Conservation (phyloP, 2,797 vertebrate genomes). For the Trematomus bernacchii region DNA sequence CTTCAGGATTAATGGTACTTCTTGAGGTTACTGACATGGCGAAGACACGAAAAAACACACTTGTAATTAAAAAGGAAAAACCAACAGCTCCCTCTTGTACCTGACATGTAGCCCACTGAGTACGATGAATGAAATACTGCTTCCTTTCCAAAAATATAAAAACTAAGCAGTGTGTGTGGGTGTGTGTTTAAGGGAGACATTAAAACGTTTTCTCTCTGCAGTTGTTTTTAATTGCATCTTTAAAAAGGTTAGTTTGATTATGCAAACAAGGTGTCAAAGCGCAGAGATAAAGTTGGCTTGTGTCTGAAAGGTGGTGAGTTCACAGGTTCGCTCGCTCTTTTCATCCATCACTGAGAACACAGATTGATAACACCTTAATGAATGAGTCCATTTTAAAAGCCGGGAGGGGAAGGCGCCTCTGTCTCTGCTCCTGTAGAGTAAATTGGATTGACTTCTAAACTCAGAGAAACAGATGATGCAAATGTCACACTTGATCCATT, state of each 20-base stretch:
- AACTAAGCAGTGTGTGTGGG: too few species aligned
- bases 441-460: slow-evolving; percentile 71
- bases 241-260: slow-evolving; percentile 19
- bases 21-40: not conserved
- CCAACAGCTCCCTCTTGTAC: not conserved
- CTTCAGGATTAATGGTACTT: not conserved
- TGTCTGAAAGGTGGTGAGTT: slow-evolving; percentile 31
- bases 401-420: slow-evolving; percentile 10
- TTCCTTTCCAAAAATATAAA: not conserved
- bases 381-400: slow-evolving; percentile 56
- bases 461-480: slow-evolving; percentile 66
- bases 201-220: not conserved
- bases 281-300: not conserved
- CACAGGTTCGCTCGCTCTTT: slow-evolving; percentile 37
- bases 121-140: not conserved
- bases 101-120: not conserved
- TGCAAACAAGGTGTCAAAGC: slow-evolving; percentile 26
- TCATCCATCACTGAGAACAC: slow-evolving; percentile 40
- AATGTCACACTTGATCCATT: slow-evolving; percentile 69
- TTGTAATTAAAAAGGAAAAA: not conserved
- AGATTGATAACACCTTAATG: slow-evolving; percentile 58
- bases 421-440: slow-evolving; percentile 49
- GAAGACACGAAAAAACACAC: not conserved
- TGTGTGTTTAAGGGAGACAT: not conserved
- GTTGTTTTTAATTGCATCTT: not conserved